Evolutionary conservation across 1,140 invertebrate species (phyloP).

Genomic region (Babylonia areolata): DNA sequence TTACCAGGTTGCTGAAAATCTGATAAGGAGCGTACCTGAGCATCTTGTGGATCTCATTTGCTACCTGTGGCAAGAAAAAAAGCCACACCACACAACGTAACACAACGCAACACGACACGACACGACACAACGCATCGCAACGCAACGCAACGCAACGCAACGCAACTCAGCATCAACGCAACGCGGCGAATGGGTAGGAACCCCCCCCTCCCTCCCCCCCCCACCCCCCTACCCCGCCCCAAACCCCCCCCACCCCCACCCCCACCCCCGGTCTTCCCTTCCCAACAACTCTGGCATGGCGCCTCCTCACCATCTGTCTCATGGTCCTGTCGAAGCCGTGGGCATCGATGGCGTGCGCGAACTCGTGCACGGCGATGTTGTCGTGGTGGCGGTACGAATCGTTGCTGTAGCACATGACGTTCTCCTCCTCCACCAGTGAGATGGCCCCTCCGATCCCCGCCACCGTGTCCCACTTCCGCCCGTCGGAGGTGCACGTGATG

Average conservation of each 20-base stretch:
- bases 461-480: slow-evolving; percentile 52
- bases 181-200: too few relatives aligned
- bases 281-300: too few relatives aligned
- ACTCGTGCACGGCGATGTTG: slow-evolving; percentile 63
- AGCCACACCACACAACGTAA: too few relatives aligned
- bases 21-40: not conserved
- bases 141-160: too few relatives aligned
- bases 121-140: too few relatives aligned
- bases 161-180: too few relatives aligned
- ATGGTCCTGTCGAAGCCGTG: not conserved
- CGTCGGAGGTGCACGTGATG: slow-evolving; percentile 58
- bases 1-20: not conserved
- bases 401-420: slow-evolving; percentile 51
- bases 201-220: too few relatives aligned
- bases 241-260: too few relatives aligned
- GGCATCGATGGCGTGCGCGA: slow-evolving; percentile 54
- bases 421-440: slow-evolving; percentile 44
- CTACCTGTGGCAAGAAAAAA: too few relatives aligned
- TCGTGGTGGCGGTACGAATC: slow-evolving; percentile 55
- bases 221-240: too few relatives aligned
- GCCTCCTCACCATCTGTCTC: not conserved
- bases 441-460: slow-evolving; percentile 49
- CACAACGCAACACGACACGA: too few relatives aligned
- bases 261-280: too few relatives aligned
- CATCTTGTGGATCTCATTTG: not conserved